Conservation (phyloP, 2,888 invertebrate genomes). For the Tenthredo mesomela region DNA sequence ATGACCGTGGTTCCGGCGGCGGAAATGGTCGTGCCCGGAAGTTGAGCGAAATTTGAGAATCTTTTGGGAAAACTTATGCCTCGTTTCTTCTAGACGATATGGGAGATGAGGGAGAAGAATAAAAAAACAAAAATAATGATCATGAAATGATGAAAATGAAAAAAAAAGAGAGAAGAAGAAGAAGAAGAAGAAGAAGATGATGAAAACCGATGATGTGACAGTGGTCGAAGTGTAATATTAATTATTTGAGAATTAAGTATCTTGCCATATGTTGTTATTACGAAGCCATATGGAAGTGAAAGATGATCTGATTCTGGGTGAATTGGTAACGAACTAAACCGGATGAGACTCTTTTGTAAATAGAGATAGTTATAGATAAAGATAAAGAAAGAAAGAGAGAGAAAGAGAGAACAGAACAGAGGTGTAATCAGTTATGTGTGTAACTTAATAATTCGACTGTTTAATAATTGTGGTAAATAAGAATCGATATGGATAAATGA, state of each 20-base stretch:
- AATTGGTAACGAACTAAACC: background rate
- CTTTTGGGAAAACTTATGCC: background rate
- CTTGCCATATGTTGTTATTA: slow-evolving; percentile 38
- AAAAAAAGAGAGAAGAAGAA: background rate
- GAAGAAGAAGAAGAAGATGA: background rate
- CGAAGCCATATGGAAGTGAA: background rate
- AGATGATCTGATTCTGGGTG: background rate
- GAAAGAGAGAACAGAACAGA: background rate
- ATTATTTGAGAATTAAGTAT: background rate
- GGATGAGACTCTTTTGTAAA: slow-evolving; percentile 1
- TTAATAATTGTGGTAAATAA: background rate
- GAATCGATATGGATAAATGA: background rate
- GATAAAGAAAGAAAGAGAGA: background rate
- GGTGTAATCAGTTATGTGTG: background rate
- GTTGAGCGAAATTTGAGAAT: slow-evolving; percentile 4
- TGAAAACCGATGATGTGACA: background rate
- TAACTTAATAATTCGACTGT: background rate
- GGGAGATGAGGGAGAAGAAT: background rate
- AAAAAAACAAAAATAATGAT: background rate
- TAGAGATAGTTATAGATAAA: background rate
- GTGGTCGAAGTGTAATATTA: background rate
- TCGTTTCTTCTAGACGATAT: background rate
- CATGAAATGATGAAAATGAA: background rate
- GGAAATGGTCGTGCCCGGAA: slow-evolving; percentile 49
- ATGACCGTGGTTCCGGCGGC: slow-evolving; percentile 53